Evolutionary conservation across 2,888 invertebrate species (phyloP).

Genomic region (Melanchra persicariae): DNA sequence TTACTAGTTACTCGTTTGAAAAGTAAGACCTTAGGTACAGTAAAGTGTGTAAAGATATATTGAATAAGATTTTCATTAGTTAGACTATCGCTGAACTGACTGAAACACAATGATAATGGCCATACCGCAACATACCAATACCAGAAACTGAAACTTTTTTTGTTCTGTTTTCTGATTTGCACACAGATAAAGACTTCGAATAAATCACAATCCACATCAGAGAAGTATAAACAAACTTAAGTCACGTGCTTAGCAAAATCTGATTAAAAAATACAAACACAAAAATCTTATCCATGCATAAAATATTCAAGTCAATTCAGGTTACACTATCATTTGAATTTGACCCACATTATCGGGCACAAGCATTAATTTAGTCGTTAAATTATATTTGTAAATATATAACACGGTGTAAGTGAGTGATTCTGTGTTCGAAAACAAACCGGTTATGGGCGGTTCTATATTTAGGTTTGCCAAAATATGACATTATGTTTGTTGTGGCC

Average conservation of each 20-base stretch:
- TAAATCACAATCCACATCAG: too few relatives aligned
- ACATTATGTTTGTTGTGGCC: neutral
- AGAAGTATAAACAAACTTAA: neutral
- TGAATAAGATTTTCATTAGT: too few relatives aligned
- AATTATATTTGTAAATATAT: constrained; percentile 41
- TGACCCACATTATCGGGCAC: constrained; percentile 48
- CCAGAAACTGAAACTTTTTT: neutral
- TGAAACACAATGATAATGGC: too few relatives aligned
- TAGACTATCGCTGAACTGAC: too few relatives aligned
- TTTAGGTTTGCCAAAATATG: constrained; percentile 30
- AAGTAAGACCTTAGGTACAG: rapidly evolving
- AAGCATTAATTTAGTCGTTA: constrained; percentile 38
- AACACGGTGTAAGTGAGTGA: constrained; percentile 56
- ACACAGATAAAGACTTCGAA: neutral
- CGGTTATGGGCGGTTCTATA: constrained; percentile 22
- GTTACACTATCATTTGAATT: constrained; percentile 38
- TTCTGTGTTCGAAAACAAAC: constrained; percentile 49
- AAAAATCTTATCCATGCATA: constrained; percentile 11
- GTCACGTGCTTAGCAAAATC: constrained; percentile 3
- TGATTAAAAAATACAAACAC: neutral
- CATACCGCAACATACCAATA: too few relatives aligned
- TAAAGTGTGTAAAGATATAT: too few relatives aligned
- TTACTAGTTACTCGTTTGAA: neutral
- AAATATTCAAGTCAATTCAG: constrained; percentile 38
- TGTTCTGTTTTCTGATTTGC: too few relatives aligned